Conservation (phyloP, 2,797 vertebrate genomes). For the Cirrhinus molitorella region DNA sequence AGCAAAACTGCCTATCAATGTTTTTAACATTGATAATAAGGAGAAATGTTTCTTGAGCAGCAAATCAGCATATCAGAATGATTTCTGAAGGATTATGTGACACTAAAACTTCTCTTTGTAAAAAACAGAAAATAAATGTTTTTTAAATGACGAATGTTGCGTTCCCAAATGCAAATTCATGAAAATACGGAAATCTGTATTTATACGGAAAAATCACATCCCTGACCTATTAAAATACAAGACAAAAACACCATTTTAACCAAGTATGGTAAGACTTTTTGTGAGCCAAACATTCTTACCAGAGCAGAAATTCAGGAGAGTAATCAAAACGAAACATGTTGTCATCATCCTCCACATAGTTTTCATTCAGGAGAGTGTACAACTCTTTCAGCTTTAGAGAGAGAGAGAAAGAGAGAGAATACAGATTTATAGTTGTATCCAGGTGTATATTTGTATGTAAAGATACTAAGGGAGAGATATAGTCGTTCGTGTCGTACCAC, state of each 20-base stretch:
- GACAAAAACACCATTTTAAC: background rate
- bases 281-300: conserved; percentile 74
- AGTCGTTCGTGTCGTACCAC: conserved; percentile 83
- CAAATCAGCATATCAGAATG: too few species aligned
- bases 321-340: conserved; percentile 99
- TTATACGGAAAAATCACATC: too few species aligned
- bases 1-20: too few species aligned
- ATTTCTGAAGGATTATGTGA: too few species aligned
- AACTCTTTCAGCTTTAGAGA: conserved; percentile 91
- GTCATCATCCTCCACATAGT: conserved; percentile 98
- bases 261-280: background rate
- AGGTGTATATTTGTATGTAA: conserved; percentile 5
- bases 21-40: too few species aligned
- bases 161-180: too few species aligned
- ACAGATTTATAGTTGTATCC: background rate
- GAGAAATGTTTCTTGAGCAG: too few species aligned
- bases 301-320: conserved; percentile 96
- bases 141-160: too few species aligned
- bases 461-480: background rate
- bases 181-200: too few species aligned
- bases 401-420: background rate
- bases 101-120: too few species aligned
- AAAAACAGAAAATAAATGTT: too few species aligned
- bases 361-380: conserved; percentile 97
- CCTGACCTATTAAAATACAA: too few species aligned